A percentile compares a stretch with the other conserved stretches of the same genome.
Evolutionary conservation across 2,888 invertebrate species (phyloP).

Genomic region (Fragum fragum): DNA sequence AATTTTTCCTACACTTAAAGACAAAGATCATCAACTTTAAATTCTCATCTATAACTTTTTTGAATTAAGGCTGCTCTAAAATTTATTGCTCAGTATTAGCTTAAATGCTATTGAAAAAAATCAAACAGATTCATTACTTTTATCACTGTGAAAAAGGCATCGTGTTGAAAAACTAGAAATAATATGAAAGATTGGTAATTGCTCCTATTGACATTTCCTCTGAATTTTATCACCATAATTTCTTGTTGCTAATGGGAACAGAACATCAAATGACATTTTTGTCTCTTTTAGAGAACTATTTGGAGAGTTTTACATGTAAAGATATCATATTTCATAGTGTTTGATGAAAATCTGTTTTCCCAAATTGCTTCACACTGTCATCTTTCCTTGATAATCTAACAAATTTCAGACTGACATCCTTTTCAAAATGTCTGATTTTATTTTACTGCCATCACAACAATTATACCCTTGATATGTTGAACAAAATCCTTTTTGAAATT

Average conservation of each 20-base stretch:
- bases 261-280: conserved; percentile 8
- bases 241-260: conserved; percentile 22
- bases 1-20: too few species aligned
- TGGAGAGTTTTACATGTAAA: background rate
- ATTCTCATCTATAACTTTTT: too few species aligned
- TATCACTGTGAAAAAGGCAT: background rate
- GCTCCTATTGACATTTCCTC: conserved; percentile 7
- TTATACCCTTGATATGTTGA: too few species aligned
- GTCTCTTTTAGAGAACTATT: conserved; percentile 3
- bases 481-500: too few species aligned
- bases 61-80: too few species aligned
- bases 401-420: too few species aligned
- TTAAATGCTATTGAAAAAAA: too few species aligned
- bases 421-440: too few species aligned
- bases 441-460: too few species aligned
- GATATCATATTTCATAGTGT: background rate
- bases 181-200: conserved; percentile 1
- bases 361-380: background rate
- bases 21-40: too few species aligned
- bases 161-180: background rate
- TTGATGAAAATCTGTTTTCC: background rate
- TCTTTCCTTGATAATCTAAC: background rate
- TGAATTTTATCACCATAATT: conserved; percentile 18
- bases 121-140: background rate
- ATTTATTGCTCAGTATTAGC: too few species aligned